Base-by-base conservation (phyloP, 2,888 invertebrate genomes). In the Parelbella ahira region DNA sequence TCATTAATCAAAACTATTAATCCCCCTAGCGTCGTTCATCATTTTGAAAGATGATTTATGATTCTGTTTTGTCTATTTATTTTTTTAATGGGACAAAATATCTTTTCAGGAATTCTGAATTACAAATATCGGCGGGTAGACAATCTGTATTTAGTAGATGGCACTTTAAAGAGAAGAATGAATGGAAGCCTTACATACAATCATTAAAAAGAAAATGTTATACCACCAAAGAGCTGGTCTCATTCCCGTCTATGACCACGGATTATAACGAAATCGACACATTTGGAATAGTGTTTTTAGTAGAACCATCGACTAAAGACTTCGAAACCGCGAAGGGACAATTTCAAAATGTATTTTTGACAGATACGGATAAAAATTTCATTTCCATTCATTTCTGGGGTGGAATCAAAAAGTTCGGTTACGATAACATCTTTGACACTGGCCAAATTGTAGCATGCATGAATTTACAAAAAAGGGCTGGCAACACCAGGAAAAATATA, bases 191-290 rank as follows among this genome's bases (percentile, higher is more conserved):
- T 0, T 48, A 55, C 12, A 53, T 53, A 1, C 51, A 63, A 12
- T 36, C 57, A 1, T 48, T 79, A 1, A 60, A 56, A 47, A 75
- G 90, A 49, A 74, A 50, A 10, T 88, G 81, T 43, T 84, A 73
- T 15, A 57, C 68, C n/a, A 86, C 92, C 39, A 68, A 71, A 50
- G 83, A 89, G 44, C 56, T 91, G 10, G 45, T 60, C 0, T 51
- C 63, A 46, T 75, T 72, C 9, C 64, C 74, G 0, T 44, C 50
- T 0, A 54, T 63, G 37, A 41, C 46, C 2, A 75, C 73, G 9
- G 68, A 78, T 29, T 92, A 91, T 60, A 90, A 90, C 47, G 95
- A 95, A 84, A 87, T 94, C 49, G 95, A 95, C 72, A 90, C 92
- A 4, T 89, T 92, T 2, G 95, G 94, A 1, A 56, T 93, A 1